phyloP scores from a whole-genome alignment of 2,888 invertebrate genomes.

The Spicauda simplicius region DNA sequence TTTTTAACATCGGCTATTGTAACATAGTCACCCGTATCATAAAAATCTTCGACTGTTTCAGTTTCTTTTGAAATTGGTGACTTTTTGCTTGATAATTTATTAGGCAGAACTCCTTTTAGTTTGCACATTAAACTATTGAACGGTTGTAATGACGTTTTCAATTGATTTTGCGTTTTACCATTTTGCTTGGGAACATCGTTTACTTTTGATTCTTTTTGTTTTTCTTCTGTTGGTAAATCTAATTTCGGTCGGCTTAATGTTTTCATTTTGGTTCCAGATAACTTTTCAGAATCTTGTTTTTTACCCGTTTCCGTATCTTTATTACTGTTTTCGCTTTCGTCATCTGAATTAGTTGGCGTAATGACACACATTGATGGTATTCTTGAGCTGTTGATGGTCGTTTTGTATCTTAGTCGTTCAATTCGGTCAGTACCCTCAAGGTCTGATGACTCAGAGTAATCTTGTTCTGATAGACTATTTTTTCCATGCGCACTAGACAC shows the following conservation, averaged over 20 bases:
- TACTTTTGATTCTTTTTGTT: slow-evolving; percentile 58
- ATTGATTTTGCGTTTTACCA: slow-evolving; percentile 59
- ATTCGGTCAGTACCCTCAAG: slow-evolving; percentile 94
- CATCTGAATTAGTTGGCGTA: slow-evolving; percentile 94
- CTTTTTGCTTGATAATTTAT: slow-evolving; percentile 78
- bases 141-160: slow-evolving; percentile 80
- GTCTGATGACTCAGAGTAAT: slow-evolving; percentile 94
- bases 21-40: slow-evolving; percentile 91
- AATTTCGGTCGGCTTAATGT: slow-evolving; percentile 67
- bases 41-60: slow-evolving; percentile 74
- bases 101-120: slow-evolving; percentile 87
- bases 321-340: slow-evolving; percentile 87
- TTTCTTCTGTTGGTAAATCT: slow-evolving; percentile 69
- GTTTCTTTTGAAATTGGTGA: slow-evolving; percentile 77
- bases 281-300: slow-evolving; percentile 51
- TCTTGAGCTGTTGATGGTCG: slow-evolving; percentile 93
- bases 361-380: slow-evolving; percentile 97
- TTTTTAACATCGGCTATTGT: slow-evolving; percentile 93
- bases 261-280: slow-evolving; percentile 51
- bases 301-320: slow-evolving; percentile 59
- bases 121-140: slow-evolving; percentile 90
- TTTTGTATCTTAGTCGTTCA: slow-evolving; percentile 93
- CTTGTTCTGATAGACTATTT: slow-evolving; percentile 90
- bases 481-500: slow-evolving; percentile 89
- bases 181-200: slow-evolving; percentile 45